Percentiles rank a stretch among this genome's conserved stretches.
Conservation (phyloP, 2,113 vertebrate genomes). For the Empidonax alnorum region DNA sequence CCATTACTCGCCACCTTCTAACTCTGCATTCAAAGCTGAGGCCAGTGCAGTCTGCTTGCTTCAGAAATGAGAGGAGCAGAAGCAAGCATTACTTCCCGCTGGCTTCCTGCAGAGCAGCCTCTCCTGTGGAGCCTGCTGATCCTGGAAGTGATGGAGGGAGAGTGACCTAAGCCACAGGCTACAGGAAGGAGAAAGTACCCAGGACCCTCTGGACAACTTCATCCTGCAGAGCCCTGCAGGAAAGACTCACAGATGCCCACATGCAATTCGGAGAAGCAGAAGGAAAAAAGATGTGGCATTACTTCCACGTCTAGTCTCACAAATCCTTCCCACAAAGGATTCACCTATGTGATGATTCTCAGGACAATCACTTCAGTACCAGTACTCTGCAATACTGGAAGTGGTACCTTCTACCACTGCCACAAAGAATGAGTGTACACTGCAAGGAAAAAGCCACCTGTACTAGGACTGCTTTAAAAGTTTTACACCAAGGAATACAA, state of each 20-base stretch:
- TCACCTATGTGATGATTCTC: not conserved
- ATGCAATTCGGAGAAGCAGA: not conserved
- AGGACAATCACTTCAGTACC: not conserved
- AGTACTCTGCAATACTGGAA: not conserved
- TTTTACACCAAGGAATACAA: not conserved
- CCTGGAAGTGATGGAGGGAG: not conserved
- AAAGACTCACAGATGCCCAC: not conserved
- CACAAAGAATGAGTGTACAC: rapidly evolving
- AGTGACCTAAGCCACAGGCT: not conserved
- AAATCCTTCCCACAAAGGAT: not conserved
- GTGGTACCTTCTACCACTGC: not conserved
- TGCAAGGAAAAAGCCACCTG: not conserved
- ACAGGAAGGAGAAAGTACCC: rapidly evolving
- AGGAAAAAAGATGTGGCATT: not conserved
- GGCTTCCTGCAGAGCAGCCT: not conserved
- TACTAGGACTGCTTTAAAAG: not conserved
- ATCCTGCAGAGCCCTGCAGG: not conserved
- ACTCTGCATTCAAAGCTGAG: not conserved
- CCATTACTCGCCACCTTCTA: not conserved
- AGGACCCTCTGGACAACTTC: not conserved
- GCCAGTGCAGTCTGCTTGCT: not conserved
- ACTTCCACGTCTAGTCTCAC: not conserved
- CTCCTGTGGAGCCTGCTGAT: not conserved
- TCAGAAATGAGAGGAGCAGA: not conserved
- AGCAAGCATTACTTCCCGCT: not conserved